Conservation (phyloP, 2,797 vertebrate species). For the Borostomias antarcticus region DNA sequence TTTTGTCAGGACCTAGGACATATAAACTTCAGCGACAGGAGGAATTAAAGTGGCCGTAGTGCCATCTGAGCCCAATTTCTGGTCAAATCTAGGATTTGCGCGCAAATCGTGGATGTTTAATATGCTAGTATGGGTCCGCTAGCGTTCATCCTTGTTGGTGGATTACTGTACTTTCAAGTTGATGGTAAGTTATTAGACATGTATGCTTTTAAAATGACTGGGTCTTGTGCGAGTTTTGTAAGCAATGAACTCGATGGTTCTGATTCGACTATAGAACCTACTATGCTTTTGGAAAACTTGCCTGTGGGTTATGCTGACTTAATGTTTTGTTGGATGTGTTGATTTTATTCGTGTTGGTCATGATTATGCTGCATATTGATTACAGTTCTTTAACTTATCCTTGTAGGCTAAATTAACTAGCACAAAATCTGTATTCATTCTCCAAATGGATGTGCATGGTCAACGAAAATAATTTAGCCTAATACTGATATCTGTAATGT, state of each 20-base stretch:
- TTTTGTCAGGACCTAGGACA: constrained; percentile 72
- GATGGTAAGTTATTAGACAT: constrained; percentile 84
- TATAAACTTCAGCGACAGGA: constrained; percentile 55
- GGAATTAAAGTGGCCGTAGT: constrained; percentile 45
- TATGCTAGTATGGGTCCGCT: constrained; percentile 96
- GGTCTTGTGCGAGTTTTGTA: too few species aligned
- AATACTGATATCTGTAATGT: too few species aligned
- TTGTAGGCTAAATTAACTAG: too few species aligned
- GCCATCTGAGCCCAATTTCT: constrained; percentile 48
- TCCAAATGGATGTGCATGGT: too few species aligned
- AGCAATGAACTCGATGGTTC: too few species aligned
- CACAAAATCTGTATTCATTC: too few species aligned
- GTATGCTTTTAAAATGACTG: background rate
- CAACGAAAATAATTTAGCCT: too few species aligned
- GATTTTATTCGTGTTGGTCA: background rate
- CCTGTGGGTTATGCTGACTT: background rate
- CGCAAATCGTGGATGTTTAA: constrained; percentile 85
- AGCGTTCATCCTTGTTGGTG: constrained; percentile 88
- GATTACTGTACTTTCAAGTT: constrained; percentile 89
- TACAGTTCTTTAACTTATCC: background rate
- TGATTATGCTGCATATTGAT: background rate
- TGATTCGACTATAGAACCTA: too few species aligned
- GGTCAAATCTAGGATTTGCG: constrained; percentile 78
- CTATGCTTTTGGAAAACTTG: too few species aligned
- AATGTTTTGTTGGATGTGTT: background rate